phyloP scores from a whole-genome alignment of 2,888 invertebrate genomes.

The Pemphredon lugubris region DNA sequence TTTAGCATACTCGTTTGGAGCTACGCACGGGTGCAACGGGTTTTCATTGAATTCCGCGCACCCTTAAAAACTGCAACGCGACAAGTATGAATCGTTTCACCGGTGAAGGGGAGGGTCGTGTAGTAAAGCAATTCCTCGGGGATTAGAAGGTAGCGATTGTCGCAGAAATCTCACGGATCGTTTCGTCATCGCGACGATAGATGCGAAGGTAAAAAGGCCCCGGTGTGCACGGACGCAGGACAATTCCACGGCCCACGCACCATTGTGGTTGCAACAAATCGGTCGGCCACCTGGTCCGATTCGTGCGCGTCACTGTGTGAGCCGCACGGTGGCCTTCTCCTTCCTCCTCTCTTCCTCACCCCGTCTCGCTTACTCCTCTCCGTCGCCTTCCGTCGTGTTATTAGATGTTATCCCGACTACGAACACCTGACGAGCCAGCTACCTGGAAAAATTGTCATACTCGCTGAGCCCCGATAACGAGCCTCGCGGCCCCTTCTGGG shows the following conservation, averaged over 20 bases:
- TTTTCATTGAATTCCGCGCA: too few species aligned
- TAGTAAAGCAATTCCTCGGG: too few species aligned
- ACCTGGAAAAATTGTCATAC: constrained; percentile 41
- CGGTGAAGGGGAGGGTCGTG: too few species aligned
- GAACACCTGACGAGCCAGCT: constrained; percentile 49
- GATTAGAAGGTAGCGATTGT: too few species aligned
- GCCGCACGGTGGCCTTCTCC: constrained; percentile 61
- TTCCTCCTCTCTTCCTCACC: constrained; percentile 25
- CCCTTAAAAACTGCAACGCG: too few species aligned
- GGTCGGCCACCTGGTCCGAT: constrained; percentile 74
- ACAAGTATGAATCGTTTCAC: too few species aligned
- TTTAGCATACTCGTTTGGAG: too few species aligned
- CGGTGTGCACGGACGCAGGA: constrained; percentile 46
- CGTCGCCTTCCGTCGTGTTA: constrained; percentile 38
- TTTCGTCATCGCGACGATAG: constrained; percentile 58
- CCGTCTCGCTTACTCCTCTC: constrained; percentile 25
- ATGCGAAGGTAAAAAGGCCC: constrained; percentile 40
- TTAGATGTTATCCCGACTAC: constrained; percentile 47
- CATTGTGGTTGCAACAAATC: constrained; percentile 74
- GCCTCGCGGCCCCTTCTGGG: constrained; percentile 12
- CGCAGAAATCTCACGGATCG: constrained; percentile 45
- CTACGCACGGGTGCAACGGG: too few species aligned
- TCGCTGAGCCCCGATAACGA: constrained; percentile 24
- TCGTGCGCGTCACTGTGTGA: constrained; percentile 39
- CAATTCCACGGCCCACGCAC: constrained; percentile 70